Base-by-base conservation (phyloP, 2,113 vertebrate genomes). In the Pyxicephalus adspersus region DNA sequence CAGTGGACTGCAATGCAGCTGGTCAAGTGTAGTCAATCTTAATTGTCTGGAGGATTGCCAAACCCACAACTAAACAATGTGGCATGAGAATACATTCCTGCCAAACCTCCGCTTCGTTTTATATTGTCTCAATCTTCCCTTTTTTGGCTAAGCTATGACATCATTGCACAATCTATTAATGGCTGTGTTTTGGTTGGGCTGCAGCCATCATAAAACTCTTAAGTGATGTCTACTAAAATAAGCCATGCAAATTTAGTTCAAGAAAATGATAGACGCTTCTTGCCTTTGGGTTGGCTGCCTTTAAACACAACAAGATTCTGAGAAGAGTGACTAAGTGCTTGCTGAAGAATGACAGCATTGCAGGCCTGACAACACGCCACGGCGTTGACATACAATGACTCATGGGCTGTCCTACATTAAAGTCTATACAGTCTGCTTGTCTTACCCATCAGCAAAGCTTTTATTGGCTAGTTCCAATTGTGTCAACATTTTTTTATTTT, bases 151-250 rank as follows among this genome's bases (percentile, higher is more conserved):
- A 19, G 85, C 83, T 65, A 86, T 91, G 89, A 90, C 80, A 85
- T 91, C 92, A 91, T 84, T 80, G 88, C 86, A 75, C 83, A 88
- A 84, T 83, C 15, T 71, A 85, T 83, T 34, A 85, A 77, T 45
- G 79, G 87, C 86, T 86, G 85, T 91, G 92, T 91, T 76, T 91
- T 81, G 87, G 83, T 91, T 91, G 89, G 89, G 89, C 89, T 87
- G 76, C 0, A 25, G 91, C 91, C 89, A 92, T 86, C 25, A 85
- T 89, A 88, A 87, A 90, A 80, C 83, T 85, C 70, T 90, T 88
- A 90, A 87, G 87, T 84, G 85, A 17, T 0, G 34, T 76, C 20
- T 73, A 81, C 81, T 0, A 67, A 45, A 87, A 87, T 89, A 90
- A 74, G 81, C 81, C 86, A 84, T 85, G 91, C 90, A 87, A 90